A percentile compares a stretch with the other conserved stretches of the same genome.
Evolutionary conservation across 1,140 invertebrate species (phyloP).

Genomic region (Bombus impatiens): DNA sequence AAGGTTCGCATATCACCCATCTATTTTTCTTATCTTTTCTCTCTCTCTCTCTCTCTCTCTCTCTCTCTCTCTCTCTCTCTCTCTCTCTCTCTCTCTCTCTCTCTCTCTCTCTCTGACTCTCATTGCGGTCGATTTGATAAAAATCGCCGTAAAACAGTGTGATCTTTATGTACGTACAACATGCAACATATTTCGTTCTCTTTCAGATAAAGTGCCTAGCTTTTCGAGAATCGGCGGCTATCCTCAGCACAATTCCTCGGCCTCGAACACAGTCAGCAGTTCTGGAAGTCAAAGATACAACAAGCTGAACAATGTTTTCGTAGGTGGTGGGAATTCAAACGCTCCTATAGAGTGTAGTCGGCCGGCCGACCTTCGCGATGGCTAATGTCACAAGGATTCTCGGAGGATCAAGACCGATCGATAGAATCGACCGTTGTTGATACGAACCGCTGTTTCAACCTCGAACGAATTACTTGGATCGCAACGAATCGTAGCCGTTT

Average conservation of each 20-base stretch:
- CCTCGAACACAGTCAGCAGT: conserved; percentile 80
- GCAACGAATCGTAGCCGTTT: conserved; percentile 57
- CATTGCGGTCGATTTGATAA: no score
- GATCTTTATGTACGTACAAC: neutral
- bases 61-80: no score
- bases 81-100: no score
- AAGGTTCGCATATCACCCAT: conserved; percentile 71
- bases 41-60: no score
- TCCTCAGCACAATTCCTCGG: conserved; percentile 78
- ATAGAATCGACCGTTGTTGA: neutral
- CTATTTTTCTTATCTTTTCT: neutral
- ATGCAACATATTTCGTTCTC: neutral
- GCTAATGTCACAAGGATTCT: conserved; percentile 68
- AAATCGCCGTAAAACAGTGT: no score
- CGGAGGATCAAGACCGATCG: neutral
- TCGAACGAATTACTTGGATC: conserved; percentile 56
- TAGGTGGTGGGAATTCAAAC: conserved; percentile 73
- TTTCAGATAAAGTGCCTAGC: conserved; percentile 79
- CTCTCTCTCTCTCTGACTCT: no score
- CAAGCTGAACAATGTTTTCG: conserved; percentile 79
- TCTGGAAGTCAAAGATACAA: conserved; percentile 80
- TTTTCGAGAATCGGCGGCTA: conserved; percentile 76
- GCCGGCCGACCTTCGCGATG: conserved; percentile 77
- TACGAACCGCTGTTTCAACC: neutral
- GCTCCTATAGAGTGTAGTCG: conserved; percentile 73